phyloP scores from a whole-genome alignment of 2,113 vertebrate genomes.

The Nibea albiflora region DNA sequence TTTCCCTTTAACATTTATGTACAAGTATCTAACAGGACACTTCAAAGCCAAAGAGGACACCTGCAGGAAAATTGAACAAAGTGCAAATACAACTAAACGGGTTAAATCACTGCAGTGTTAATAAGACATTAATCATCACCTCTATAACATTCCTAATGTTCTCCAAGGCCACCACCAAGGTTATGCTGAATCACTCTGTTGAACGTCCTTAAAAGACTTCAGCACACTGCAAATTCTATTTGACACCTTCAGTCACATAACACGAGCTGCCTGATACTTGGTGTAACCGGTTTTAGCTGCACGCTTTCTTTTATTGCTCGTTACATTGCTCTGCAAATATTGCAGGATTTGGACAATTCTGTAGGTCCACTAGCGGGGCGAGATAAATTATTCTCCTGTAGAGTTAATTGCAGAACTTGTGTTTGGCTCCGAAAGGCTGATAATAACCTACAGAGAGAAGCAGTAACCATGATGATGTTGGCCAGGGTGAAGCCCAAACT shows the following conservation, averaged over 20 bases:
- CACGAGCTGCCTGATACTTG: too few relatives aligned
- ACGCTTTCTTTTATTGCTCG: not conserved
- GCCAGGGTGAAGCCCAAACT: not conserved
- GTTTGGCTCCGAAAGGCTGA: not conserved
- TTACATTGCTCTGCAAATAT: not conserved
- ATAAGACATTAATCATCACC: not conserved
- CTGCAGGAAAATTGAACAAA: slow-evolving; percentile 13
- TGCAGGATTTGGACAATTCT: not conserved
- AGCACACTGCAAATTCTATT: not conserved
- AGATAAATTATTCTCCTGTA: not conserved
- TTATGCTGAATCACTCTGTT: not conserved
- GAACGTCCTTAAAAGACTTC: not conserved
- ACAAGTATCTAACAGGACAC: not conserved
- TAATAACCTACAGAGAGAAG: not conserved
- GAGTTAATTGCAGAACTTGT: slow-evolving; percentile 1
- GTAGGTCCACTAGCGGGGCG: not conserved
- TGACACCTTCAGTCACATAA: not conserved
- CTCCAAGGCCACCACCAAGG: not conserved
- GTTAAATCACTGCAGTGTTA: not conserved
- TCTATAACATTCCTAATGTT: not conserved
- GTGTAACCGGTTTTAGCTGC: not conserved
- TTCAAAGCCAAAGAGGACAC: slow-evolving; percentile 11
- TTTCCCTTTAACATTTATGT: not conserved
- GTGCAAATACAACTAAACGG: slow-evolving; percentile 2
- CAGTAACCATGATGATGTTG: not conserved